phyloP scores from a whole-genome alignment of 2,888 invertebrate species.

The Arrhopalites spinosus region DNA sequence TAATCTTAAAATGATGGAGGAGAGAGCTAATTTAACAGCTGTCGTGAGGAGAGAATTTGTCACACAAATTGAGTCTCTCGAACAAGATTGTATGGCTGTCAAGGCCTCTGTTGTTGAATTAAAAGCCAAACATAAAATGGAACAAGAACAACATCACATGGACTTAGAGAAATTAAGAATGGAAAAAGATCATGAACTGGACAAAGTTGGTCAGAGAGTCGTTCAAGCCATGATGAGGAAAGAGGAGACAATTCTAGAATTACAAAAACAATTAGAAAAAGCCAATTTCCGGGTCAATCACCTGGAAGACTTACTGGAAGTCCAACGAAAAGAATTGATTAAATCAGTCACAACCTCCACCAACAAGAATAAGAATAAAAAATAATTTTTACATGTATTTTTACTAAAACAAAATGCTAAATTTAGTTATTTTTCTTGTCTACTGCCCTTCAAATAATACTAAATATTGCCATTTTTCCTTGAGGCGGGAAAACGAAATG shows the following conservation, averaged over 20 bases:
- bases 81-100: constrained; percentile 53
- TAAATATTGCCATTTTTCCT: no score
- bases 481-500: no score
- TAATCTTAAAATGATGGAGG: constrained; percentile 66
- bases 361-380: background rate
- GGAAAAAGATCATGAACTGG: constrained; percentile 61
- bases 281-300: constrained; percentile 74
- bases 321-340: constrained; percentile 63
- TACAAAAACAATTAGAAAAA: constrained; percentile 72
- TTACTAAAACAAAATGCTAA: no score
- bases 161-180: constrained; percentile 57
- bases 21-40: constrained; percentile 66
- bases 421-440: no score
- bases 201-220: constrained; percentile 65
- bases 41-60: constrained; percentile 69
- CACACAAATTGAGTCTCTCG: constrained; percentile 66
- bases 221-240: constrained; percentile 80
- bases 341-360: constrained; percentile 40
- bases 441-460: no score
- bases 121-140: constrained; percentile 53
- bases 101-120: constrained; percentile 49
- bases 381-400: background rate
- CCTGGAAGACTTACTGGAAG: constrained; percentile 75
- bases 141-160: constrained; percentile 48
- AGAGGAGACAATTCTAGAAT: constrained; percentile 74